Evolutionary conservation across 2,888 invertebrate species (phyloP).

Genomic region (Heliconius charithonia): DNA sequence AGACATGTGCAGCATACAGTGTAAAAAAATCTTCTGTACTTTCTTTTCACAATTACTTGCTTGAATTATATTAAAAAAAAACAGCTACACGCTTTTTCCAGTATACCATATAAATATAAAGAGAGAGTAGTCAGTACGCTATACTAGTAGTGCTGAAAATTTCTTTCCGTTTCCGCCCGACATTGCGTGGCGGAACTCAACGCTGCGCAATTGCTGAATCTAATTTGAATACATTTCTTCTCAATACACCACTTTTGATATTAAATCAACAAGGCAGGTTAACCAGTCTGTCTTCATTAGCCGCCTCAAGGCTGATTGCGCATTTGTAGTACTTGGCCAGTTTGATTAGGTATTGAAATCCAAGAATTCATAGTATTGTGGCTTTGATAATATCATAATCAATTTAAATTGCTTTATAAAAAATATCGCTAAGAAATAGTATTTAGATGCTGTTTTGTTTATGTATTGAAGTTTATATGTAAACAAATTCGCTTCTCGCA

Average conservation of each 20-base stretch:
- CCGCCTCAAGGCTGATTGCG: constrained; percentile 49
- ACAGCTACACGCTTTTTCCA: too few relatives aligned
- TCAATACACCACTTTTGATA: neutral
- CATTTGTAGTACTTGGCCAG: constrained; percentile 43
- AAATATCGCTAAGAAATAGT: neutral
- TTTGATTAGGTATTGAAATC: constrained; percentile 51
- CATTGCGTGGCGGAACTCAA: neutral
- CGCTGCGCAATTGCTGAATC: neutral
- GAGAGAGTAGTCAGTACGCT: too few relatives aligned
- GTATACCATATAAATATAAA: too few relatives aligned
- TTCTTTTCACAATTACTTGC: too few relatives aligned
- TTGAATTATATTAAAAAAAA: too few relatives aligned
- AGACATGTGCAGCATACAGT: too few relatives aligned
- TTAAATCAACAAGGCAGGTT: constrained; percentile 6
- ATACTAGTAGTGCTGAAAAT: too few relatives aligned
- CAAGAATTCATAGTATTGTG: constrained; percentile 44
- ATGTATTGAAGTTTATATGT: too few relatives aligned
- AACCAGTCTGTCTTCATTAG: constrained; percentile 50
- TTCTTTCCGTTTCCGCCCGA: too few relatives aligned
- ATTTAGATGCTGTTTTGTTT: too few relatives aligned
- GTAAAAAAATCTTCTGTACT: too few relatives aligned
- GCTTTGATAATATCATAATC: neutral
- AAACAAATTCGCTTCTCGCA: too few relatives aligned
- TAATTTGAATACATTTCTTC: neutral
- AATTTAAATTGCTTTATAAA: neutral